Base-by-base conservation (phyloP, 2,113 vertebrate species). In the Athene cunicularia region DNA sequence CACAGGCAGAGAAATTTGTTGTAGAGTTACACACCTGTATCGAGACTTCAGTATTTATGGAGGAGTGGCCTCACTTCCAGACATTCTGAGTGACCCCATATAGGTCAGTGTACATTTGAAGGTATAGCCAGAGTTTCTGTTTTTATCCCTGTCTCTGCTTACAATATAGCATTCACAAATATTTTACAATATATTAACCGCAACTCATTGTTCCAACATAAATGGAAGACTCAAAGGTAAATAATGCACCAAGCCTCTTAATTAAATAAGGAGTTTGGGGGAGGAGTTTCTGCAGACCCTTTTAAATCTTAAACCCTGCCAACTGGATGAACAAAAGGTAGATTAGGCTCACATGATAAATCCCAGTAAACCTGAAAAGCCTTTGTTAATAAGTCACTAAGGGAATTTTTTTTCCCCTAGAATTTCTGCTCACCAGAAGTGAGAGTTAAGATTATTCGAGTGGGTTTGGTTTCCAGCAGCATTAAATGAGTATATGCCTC, bases 311-410 rank as follows among this genome's bases (percentile, higher is more conserved):
- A 95, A 96, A 96, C 84, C 91, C 73, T 97, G 88, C 73, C 92
- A 96, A 96, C 95, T 85, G 88, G 90, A 94, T 92, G 95, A 96
- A 97, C 93, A 97, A 97, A 97, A 97, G 93, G 90, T 97, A 97
- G 94, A 96, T 97, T 97, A 97, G 93, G 93, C 93, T 96, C 97
- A 97, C 96, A 95, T 96, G 86, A 92, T 97, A 97, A 94, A 95
- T 95, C 91, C 94, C 88, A 94, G 92, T 37, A 96, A 97, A 96
- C 87, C 79, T 96, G 90, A 95, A 97, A 97, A 96, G 94, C 86
- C 66, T 97, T 94, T 91, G 95, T 97, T 97, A 97, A 97, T 94
- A 97, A 97, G 95, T 96, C 96, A 95, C 95, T 86, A 80, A 95
- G 85, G 76, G 87, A 97, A 64, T 60, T 77, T 89, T 64, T 56